Conservation (phyloP, 2,113 vertebrate genomes). For the Azemiops feae region DNA sequence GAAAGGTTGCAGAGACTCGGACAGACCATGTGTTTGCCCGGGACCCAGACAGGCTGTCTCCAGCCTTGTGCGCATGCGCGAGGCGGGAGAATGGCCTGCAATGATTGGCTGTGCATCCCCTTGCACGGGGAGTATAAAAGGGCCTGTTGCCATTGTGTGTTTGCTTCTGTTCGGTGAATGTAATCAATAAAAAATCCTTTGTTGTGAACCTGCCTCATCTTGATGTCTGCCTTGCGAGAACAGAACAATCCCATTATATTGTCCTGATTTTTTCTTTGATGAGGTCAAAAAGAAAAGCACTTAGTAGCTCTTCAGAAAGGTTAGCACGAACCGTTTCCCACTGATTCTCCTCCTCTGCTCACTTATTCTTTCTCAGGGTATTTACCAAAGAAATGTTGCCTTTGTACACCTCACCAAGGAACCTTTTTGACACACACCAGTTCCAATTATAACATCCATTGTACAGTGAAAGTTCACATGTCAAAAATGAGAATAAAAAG, state of each 20-base stretch:
- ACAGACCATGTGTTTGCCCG: too few relatives aligned
- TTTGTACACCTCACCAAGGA: background rate
- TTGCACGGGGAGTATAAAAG: too few relatives aligned
- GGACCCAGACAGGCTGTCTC: too few relatives aligned
- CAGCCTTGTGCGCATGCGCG: too few relatives aligned
- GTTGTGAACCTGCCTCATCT: too few relatives aligned
- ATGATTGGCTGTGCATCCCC: too few relatives aligned
- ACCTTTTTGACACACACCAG: conserved; percentile 4
- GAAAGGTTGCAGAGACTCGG: too few relatives aligned
- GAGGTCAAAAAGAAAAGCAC: conserved; percentile 21
- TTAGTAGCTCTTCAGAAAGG: background rate
- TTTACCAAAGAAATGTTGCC: conserved; percentile 5
- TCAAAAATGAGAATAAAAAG: conserved; percentile 24
- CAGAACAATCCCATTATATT: rapidly evolving
- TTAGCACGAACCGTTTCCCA: conserved; percentile 23
- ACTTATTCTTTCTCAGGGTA: background rate
- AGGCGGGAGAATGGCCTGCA: too few relatives aligned
- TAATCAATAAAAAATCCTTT: too few relatives aligned
- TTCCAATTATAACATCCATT: conserved; percentile 15
- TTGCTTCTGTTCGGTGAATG: too few relatives aligned
- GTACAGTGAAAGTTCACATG: background rate
- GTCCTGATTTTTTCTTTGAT: background rate
- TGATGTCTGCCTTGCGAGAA: too few relatives aligned
- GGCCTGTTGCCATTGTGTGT: too few relatives aligned
- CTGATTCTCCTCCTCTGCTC: background rate